These are phyloP conservation scores for Amphipoea oculea DNA, from an alignment of 2,888 invertebrate genomes.

Conservation along the genomic window DNA sequence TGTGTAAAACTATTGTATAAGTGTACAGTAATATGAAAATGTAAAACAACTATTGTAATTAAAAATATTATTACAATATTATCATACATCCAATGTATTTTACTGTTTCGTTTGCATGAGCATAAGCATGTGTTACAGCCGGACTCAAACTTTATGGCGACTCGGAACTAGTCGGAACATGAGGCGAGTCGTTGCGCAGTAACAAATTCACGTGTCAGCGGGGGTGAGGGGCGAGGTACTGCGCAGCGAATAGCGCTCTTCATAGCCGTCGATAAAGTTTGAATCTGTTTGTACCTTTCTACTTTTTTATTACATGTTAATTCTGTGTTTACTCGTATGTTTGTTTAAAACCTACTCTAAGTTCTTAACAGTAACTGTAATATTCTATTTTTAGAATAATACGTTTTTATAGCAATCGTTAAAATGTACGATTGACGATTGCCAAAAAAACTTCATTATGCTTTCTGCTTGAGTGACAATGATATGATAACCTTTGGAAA, in stretches of 20 bases:
- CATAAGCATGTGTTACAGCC: neutral
- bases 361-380: neutral
- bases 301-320: neutral
- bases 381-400: neutral
- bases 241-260: neutral
- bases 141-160: neutral
- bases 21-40: neutral
- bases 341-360: neutral
- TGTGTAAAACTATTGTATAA: neutral
- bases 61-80: neutral
- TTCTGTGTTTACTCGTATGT: too few relatives aligned
- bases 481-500: neutral
- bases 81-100: neutral
- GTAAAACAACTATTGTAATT: neutral
- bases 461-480: neutral
- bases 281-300: neutral
- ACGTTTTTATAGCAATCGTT: too few relatives aligned
- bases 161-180: neutral
- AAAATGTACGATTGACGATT: too few relatives aligned
- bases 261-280: neutral
- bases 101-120: slow-evolving; percentile 13
- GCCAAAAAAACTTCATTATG: neutral
- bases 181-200: neutral
- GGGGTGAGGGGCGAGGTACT: neutral
- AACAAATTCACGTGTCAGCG: neutral